phyloP scores from a whole-genome alignment of 1,140 invertebrate genomes.

The Yoshiicerus persimilis region DNA sequence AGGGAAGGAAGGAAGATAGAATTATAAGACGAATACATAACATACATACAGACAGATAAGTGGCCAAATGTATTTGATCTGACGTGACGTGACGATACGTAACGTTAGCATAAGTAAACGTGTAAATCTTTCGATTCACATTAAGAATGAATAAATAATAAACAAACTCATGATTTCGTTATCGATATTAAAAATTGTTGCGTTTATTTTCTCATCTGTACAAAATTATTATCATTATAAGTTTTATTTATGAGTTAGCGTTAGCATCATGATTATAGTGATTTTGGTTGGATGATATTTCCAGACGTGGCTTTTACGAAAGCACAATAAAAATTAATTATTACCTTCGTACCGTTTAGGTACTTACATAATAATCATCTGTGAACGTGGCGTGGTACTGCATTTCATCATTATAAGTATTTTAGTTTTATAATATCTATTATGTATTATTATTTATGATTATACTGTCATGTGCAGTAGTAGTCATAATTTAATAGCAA shows the following conservation, averaged over 20 bases:
- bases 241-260: background rate
- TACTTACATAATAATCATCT: background rate
- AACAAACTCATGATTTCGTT: constrained; percentile 20
- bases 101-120: background rate
- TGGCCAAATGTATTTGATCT: constrained; percentile 19
- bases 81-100: background rate
- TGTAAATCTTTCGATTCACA: constrained; percentile 20
- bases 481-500: constrained; percentile 17
- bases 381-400: background rate
- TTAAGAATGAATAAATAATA: constrained; percentile 20
- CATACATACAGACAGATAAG: background rate
- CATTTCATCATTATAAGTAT: background rate
- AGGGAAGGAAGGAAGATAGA: background rate
- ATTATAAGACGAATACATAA: background rate
- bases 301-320: background rate
- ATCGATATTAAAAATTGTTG: constrained; percentile 23
- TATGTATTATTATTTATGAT: background rate
- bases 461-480: background rate
- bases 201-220: constrained; percentile 17
- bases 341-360: background rate
- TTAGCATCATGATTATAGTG: background rate
- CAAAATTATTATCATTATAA: constrained; percentile 18
- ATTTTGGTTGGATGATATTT: background rate
- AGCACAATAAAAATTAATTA: background rate
- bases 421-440: background rate